phyloP scores from a whole-genome alignment of 2,888 invertebrate genomes.

The Agrotis clavis region DNA sequence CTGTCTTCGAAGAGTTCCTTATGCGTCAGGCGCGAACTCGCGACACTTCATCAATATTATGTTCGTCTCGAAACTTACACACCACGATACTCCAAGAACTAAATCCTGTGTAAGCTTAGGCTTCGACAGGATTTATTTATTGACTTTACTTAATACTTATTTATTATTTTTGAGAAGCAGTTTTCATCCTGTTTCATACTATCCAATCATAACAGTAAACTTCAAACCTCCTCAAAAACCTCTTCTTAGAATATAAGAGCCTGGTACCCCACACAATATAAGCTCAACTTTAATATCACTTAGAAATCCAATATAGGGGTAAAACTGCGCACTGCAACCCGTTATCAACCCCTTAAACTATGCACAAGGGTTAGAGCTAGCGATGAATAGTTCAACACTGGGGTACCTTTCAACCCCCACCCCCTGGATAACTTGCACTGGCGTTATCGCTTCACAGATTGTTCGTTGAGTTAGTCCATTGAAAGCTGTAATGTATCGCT shows the following conservation, averaged over 20 bases:
- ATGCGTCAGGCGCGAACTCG: no score
- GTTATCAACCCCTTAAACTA: constrained; percentile 61
- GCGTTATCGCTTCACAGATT: constrained; percentile 28
- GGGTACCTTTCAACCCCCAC: constrained; percentile 24
- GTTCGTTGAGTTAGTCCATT: constrained; percentile 13
- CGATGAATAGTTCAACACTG: constrained; percentile 48
- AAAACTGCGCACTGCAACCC: constrained; percentile 27
- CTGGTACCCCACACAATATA: constrained; percentile 14
- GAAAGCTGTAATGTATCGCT: constrained; percentile 10
- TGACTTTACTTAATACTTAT: not conserved
- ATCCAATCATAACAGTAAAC: not conserved
- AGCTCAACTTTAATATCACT: constrained; percentile 35
- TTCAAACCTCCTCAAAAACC: not conserved
- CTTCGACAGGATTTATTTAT: no score
- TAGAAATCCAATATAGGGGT: constrained; percentile 44
- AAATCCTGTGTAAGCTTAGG: no score
- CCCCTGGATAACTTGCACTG: constrained; percentile 20
- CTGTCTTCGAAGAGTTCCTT: no score
- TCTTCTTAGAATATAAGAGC: not conserved
- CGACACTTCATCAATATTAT: no score
- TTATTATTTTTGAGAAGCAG: not conserved
- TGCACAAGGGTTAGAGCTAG: constrained; percentile 45
- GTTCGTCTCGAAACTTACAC: no score
- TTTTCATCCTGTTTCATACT: not conserved
- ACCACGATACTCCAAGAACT: no score